Conservation (phyloP, 2,888 invertebrate species). For the Graphium colonna region DNA sequence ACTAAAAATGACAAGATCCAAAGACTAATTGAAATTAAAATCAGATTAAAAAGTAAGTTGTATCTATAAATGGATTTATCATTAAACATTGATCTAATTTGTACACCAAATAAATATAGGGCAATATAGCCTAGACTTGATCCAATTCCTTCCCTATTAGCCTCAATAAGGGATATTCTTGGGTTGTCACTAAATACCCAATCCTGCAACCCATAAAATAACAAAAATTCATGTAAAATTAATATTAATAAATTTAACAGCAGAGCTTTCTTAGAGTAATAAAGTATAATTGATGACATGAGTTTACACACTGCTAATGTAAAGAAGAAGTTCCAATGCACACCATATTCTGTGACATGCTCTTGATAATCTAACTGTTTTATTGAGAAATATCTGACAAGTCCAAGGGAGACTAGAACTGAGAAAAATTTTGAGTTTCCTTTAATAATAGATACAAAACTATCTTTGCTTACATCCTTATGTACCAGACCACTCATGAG, state of each 20-base stretch:
- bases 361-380: conserved; percentile 89
- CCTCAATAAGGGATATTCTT: conserved; percentile 83
- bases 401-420: conserved; percentile 79
- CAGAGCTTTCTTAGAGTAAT: conserved; percentile 73
- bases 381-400: conserved; percentile 80
- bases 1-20: conserved; percentile 70
- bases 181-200: conserved; percentile 83
- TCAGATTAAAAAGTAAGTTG: conserved; percentile 35
- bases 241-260: conserved; percentile 78
- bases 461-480: conserved; percentile 47
- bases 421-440: conserved; percentile 56
- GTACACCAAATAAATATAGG: conserved; percentile 88
- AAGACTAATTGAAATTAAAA: conserved; percentile 40
- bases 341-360: conserved; percentile 95
- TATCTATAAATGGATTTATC: conserved; percentile 45
- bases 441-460: conserved; percentile 47
- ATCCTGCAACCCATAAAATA: conserved; percentile 82
- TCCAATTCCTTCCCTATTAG: conserved; percentile 95
- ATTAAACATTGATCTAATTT: conserved; percentile 79
- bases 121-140: conserved; percentile 92
- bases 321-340: conserved; percentile 99
- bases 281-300: conserved; percentile 82
- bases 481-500: conserved; percentile 89
- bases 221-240: conserved; percentile 82
- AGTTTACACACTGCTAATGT: conserved; percentile 92